These are phyloP conservation scores for Botia almorhae DNA, from an alignment of 2,797 vertebrate genomes.

Conservation along the genomic window DNA sequence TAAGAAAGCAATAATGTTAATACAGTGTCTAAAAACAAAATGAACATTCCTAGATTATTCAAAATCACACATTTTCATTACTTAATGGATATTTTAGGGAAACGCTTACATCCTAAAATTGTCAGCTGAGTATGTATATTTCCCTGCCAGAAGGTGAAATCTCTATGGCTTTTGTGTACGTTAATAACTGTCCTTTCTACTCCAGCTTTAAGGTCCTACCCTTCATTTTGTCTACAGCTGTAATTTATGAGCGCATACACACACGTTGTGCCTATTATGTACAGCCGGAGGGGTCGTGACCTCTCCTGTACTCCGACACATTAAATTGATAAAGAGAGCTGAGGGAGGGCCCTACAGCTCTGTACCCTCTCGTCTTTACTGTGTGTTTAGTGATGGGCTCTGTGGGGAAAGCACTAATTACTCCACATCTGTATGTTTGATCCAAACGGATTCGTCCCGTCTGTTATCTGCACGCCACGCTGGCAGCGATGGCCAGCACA, in stretches of 20 bases:
- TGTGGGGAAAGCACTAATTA: conserved; percentile 99
- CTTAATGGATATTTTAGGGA: no score
- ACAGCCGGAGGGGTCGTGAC: conserved; percentile 93
- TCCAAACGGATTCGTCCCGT: conserved; percentile 97
- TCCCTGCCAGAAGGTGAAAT: neutral
- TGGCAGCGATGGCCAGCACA: conserved; percentile 90
- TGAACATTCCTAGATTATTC: no score
- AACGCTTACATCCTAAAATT: no score
- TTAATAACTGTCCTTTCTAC: conserved; percentile 71
- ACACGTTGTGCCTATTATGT: conserved; percentile 88
- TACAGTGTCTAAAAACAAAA: no score
- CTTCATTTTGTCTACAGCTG: conserved; percentile 69
- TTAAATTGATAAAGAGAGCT: conserved; percentile 98
- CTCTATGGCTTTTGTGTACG: conserved; percentile 21
- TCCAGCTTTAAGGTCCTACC: conserved; percentile 76
- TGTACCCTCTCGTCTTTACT: conserved; percentile 97
- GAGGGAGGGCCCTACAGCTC: conserved; percentile 81
- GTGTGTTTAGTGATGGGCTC: conserved; percentile 90
- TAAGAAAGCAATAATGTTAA: no score
- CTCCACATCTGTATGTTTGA: conserved; percentile 99
- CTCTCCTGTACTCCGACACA: conserved; percentile 94
- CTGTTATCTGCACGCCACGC: conserved; percentile 94
- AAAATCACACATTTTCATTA: no score
- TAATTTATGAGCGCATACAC: conserved; percentile 60
- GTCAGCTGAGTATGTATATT: neutral